A percentile compares a stretch with the other conserved stretches of the same genome.
These are phyloP conservation scores for Heliconius charithonia DNA, from an alignment of 2,888 invertebrate genomes.

Conservation along the genomic window DNA sequence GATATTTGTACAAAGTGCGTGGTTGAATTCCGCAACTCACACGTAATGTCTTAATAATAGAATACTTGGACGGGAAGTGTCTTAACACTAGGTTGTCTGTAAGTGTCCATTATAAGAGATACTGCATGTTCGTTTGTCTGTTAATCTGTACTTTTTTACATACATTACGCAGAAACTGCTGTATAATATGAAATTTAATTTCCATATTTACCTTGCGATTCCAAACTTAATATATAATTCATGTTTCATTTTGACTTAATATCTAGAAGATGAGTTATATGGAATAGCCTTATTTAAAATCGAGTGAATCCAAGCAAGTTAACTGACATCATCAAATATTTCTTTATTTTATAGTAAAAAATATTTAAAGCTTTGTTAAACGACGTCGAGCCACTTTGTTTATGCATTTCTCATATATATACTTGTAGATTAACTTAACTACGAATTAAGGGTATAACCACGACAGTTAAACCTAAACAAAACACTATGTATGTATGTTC, in stretches of 20 bases:
- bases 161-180: neutral
- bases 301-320: neutral
- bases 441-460: neutral
- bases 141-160: neutral
- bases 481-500: too few relatives aligned
- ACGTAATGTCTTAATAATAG: too few relatives aligned
- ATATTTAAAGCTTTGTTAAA: neutral
- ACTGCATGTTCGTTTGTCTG: neutral
- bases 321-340: neutral
- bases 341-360: neutral
- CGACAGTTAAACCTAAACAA: neutral
- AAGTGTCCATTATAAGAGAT: too few relatives aligned
- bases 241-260: neutral
- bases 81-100: neutral
- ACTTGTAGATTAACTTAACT: neutral
- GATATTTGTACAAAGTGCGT: too few relatives aligned
- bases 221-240: neutral
- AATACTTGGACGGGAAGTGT: neutral
- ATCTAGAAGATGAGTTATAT: neutral
- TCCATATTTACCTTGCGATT: neutral
- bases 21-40: neutral
- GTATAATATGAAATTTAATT: neutral
- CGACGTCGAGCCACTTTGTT: too few relatives aligned
- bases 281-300: neutral
- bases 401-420: too few relatives aligned